phyloP scores from a whole-genome alignment of 2,888 invertebrate genomes.

The Phoenoteleia sp. region DNA sequence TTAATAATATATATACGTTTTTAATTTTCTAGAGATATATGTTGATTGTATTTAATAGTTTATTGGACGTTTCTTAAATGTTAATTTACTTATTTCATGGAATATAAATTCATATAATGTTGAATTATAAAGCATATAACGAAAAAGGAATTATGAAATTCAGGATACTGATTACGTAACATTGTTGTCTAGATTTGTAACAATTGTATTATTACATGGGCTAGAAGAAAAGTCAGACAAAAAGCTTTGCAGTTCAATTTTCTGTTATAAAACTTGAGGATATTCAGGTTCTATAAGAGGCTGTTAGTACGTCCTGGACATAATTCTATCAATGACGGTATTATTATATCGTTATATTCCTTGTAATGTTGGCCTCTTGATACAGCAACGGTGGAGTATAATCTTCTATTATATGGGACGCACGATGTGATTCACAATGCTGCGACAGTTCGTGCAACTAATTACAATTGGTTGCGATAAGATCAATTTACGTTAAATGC shows the following conservation, averaged over 20 bases:
- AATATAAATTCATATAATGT: too few relatives aligned
- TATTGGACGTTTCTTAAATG: too few relatives aligned
- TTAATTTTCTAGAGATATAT: too few relatives aligned
- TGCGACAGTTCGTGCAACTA: conserved; percentile 20
- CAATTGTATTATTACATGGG: background rate
- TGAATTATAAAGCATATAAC: too few relatives aligned
- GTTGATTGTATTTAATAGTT: too few relatives aligned
- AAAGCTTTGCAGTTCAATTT: background rate
- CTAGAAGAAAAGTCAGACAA: background rate
- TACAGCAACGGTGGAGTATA: background rate
- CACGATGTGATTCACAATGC: conserved; percentile 15
- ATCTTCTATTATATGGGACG: conserved; percentile 18
- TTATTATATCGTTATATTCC: conserved; percentile 9
- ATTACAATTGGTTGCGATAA: conserved; percentile 9
- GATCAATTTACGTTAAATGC: background rate
- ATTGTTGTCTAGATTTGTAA: background rate
- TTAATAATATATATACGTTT: too few relatives aligned
- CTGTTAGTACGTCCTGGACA: background rate
- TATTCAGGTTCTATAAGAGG: background rate
- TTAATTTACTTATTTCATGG: too few relatives aligned
- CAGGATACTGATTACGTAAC: background rate
- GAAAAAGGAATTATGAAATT: too few relatives aligned
- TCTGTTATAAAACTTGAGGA: conserved; percentile 5
- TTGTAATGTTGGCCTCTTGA: conserved; percentile 9
- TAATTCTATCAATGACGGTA: conserved; percentile 10